These are phyloP conservation scores for Pseudococcus longispinus DNA, from an alignment of 2,888 invertebrate species.

Conservation along the genomic window DNA sequence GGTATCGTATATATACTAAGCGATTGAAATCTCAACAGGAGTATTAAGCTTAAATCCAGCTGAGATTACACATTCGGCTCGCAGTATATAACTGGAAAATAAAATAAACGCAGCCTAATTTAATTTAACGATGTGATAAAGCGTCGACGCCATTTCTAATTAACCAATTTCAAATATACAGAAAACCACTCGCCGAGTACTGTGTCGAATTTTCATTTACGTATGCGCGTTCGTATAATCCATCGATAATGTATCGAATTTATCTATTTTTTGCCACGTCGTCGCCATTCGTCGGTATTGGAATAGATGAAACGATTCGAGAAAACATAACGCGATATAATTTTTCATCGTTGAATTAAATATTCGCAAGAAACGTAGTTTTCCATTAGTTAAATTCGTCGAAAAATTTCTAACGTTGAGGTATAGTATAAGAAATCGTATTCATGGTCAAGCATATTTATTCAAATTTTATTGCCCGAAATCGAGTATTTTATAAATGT, in stretches of 20 bases:
- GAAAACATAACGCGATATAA: not conserved
- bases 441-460: not conserved
- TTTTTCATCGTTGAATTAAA: not conserved
- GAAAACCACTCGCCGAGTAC: slow-evolving; percentile 2
- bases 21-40: slow-evolving; percentile 21
- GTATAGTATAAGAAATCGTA: not conserved
- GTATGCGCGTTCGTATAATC: not conserved
- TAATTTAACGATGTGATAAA: slow-evolving; percentile 24
- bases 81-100: slow-evolving; percentile 24
- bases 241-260: not conserved
- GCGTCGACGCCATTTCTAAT: slow-evolving; percentile 26
- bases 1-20: not conserved
- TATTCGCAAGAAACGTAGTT: not conserved
- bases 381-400: not conserved
- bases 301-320: not conserved
- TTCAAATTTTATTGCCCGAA: not conserved
- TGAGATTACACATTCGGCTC: slow-evolving; percentile 14
- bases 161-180: slow-evolving; percentile 2
- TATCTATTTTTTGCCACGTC: not conserved
- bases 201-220: not conserved
- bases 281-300: not conserved
- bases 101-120: slow-evolving; percentile 29
- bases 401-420: too few species aligned
- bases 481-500: not conserved
- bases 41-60: slow-evolving; percentile 22